These are phyloP conservation scores for Bradypus variegatus DNA, from an alignment of 2,797 vertebrate genomes.

Conservation along the genomic window DNA sequence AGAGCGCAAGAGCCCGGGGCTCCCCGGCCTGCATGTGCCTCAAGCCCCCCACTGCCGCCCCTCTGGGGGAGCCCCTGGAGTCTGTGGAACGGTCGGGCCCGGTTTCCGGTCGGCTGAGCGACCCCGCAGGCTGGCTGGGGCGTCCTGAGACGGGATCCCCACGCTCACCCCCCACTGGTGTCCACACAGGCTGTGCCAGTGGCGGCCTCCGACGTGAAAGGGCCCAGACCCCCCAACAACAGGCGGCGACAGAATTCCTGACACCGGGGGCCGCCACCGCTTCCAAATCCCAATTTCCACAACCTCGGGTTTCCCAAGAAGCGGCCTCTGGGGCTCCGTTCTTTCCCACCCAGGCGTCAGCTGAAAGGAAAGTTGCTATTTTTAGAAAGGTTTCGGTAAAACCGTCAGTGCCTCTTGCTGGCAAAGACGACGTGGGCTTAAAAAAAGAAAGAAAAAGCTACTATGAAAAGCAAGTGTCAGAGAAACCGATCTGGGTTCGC, in stretches of 20 bases:
- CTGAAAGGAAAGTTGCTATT: constrained; percentile 36
- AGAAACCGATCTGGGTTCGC: background rate
- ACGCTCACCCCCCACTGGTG: accelerated
- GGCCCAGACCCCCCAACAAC: no score
- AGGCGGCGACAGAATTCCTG: background rate
- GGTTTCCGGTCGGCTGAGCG: no score
- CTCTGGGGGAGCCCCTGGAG: no score
- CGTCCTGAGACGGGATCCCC: accelerated
- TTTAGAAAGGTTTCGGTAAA: constrained; percentile 35
- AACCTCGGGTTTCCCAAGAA: constrained; percentile 17
- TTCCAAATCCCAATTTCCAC: constrained; percentile 18
- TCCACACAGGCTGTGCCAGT: background rate
- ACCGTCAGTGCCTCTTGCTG: background rate
- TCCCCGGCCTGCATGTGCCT: background rate
- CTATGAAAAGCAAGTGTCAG: background rate
- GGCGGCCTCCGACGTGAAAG: accelerated
- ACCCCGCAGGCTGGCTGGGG: background rate
- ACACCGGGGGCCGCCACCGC: background rate
- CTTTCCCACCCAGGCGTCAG: background rate
- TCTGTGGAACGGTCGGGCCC: no score
- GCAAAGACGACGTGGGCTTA: background rate
- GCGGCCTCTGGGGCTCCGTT: background rate
- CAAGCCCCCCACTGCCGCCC: no score
- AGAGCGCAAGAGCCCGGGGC: background rate
- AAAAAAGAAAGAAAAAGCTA: background rate